Evolutionary conservation across 2,888 invertebrate genomes (phyloP).

Genomic region (Eristalis arbustorum): DNA sequence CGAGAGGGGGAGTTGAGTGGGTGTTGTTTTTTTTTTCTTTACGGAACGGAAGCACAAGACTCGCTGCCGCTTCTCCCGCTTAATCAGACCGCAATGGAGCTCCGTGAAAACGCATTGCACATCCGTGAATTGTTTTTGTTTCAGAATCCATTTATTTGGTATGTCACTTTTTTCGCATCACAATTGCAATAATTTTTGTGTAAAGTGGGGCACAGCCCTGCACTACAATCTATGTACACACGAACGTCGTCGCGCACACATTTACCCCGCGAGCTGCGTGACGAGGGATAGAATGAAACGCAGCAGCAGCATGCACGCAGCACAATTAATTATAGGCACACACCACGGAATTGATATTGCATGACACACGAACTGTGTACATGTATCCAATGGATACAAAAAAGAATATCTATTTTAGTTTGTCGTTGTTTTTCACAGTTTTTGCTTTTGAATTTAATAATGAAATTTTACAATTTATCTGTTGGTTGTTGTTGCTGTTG

Average conservation of each 20-base stretch:
- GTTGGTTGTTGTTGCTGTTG: background rate
- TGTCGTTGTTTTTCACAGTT: background rate
- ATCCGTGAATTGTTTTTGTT: conserved; percentile 16
- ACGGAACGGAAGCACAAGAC: background rate
- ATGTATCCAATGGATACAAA: background rate
- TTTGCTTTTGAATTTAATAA: background rate
- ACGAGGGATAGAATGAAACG: background rate
- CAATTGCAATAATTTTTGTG: conserved; percentile 26
- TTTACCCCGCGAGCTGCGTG: background rate
- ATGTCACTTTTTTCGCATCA: background rate
- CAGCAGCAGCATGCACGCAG: conserved; percentile 17
- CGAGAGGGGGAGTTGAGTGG: background rate
- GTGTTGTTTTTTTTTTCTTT: no score
- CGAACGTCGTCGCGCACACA: background rate
- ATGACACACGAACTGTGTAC: background rate
- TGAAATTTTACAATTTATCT: conserved; percentile 1
- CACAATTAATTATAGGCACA: conserved; percentile 36
- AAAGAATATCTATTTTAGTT: background rate
- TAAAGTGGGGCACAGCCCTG: conserved; percentile 59
- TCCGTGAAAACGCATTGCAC: conserved; percentile 6
- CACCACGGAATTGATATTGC: background rate
- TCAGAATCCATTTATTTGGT: background rate
- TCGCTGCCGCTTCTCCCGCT: background rate
- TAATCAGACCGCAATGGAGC: background rate
- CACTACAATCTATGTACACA: conserved; percentile 14